Percentiles rank a stretch among this genome's conserved stretches.
Conservation (phyloP, 2,888 invertebrate species). For the Dryococelus australis region DNA sequence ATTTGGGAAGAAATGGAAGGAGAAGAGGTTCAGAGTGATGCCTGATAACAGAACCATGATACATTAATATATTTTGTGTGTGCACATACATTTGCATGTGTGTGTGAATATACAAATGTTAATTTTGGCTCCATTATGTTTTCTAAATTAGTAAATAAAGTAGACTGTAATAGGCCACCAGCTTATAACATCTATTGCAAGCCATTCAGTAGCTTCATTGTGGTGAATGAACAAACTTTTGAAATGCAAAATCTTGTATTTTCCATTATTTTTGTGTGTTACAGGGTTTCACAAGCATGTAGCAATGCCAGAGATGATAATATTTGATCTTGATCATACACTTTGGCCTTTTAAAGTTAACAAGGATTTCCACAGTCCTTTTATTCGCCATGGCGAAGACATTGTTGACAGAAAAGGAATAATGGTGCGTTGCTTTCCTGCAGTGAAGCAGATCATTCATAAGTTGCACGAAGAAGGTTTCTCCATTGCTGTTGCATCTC, state of each 20-base stretch:
- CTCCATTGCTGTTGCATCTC: constrained; percentile 49
- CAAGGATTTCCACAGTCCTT: constrained; percentile 42
- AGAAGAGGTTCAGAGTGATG: too few relatives aligned
- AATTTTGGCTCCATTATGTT: too few relatives aligned
- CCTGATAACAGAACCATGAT: too few relatives aligned
- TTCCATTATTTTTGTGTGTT: neutral
- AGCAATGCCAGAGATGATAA: constrained; percentile 32
- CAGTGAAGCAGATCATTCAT: constrained; percentile 40
- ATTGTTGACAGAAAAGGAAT: constrained; percentile 46
- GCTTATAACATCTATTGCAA: too few relatives aligned
- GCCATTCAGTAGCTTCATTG: neutral
- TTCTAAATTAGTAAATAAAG: too few relatives aligned
- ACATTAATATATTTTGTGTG: too few relatives aligned
- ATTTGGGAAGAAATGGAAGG: too few relatives aligned
- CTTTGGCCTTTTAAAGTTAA: constrained; percentile 51
- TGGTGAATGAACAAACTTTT: neutral
- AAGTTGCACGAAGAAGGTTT: constrained; percentile 42
- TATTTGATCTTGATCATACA: constrained; percentile 48
- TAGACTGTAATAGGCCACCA: too few relatives aligned
- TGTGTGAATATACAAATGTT: too few relatives aligned
- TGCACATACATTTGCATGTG: too few relatives aligned
- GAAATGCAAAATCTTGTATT: neutral
- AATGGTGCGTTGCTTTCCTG: constrained; percentile 43
- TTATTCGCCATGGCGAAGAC: constrained; percentile 31
- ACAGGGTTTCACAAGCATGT: neutral